A percentile compares a stretch with the other conserved stretches of the same genome.
Evolutionary conservation across 2,113 vertebrate species (phyloP).

Genomic region (Turnix velox): DNA sequence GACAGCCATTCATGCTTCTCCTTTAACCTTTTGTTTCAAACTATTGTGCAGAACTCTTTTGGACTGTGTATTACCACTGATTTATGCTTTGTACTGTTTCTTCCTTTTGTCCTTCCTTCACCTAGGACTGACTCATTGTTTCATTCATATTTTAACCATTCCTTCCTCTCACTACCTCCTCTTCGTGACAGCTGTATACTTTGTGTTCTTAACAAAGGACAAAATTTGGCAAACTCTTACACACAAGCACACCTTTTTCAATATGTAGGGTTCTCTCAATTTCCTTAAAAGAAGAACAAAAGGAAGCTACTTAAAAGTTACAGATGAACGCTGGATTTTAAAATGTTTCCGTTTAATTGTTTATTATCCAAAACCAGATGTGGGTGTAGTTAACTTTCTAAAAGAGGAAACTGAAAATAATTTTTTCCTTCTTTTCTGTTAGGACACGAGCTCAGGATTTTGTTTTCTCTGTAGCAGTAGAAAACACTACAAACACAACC

Average conservation of each 20-base stretch:
- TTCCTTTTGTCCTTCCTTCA: neutral
- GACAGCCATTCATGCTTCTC: neutral
- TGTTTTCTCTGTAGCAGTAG: neutral
- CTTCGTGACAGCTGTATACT: neutral
- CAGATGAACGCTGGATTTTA: neutral
- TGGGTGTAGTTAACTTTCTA: neutral
- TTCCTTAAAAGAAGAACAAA: constrained; percentile 27
- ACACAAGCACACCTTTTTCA: neutral
- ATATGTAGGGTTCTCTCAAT: neutral
- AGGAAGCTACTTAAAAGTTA: constrained; percentile 14
- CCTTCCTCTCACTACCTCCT: neutral
- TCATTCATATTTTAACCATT: neutral
- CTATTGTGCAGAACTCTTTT: neutral
- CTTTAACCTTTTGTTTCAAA: neutral
- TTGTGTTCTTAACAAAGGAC: neutral
- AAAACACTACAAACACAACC: neutral
- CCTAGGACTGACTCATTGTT: neutral
- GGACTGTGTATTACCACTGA: neutral
- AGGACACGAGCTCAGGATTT: neutral
- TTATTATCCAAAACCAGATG: constrained; percentile 44
- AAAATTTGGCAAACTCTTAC: neutral
- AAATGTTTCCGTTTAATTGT: constrained; percentile 8
- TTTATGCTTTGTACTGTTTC: neutral
- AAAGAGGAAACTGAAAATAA: neutral
- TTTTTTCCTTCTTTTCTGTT: constrained; percentile 6